Conservation (phyloP, 2,888 invertebrate species). For the Capitulum mitella region DNA sequence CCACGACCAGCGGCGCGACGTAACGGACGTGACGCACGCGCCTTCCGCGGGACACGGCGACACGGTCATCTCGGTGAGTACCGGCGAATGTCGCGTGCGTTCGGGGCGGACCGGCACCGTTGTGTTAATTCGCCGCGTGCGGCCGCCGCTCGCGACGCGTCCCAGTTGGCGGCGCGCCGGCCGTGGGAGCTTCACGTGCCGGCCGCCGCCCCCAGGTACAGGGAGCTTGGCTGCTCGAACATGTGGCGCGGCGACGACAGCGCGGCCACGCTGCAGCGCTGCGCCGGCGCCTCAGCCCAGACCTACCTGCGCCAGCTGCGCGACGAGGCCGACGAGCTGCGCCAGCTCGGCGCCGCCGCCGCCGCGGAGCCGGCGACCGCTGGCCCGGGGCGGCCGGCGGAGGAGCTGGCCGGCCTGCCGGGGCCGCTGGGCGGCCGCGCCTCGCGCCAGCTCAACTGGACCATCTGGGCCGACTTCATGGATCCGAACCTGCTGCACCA, state of each 20-base stretch:
- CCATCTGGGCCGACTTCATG: not conserved
- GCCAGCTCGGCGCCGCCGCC: not conserved
- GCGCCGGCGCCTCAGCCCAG: not conserved
- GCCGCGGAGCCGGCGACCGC: not conserved
- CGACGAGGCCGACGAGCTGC: no score
- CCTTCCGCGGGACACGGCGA: no score
- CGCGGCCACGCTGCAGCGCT: conserved; percentile 12
- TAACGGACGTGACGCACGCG: no score
- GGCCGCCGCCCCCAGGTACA: not conserved
- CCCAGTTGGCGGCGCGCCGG: no score
- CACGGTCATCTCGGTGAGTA: no score
- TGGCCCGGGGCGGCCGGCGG: conserved; percentile 13
- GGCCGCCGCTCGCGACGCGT: no score
- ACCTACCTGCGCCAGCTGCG: not conserved
- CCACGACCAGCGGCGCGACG: no score
- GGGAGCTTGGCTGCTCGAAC: not conserved
- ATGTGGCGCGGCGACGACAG: not conserved
- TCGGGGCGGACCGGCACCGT: no score
- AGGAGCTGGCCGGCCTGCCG: conserved; percentile 20
- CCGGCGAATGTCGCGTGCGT: no score
- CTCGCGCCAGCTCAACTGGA: conserved; percentile 17
- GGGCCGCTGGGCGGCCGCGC: conserved; percentile 25
- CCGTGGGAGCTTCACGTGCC: no score
- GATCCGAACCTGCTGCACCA: not conserved
- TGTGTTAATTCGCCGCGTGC: no score